A percentile compares a stretch with the other conserved stretches of the same genome.
Evolutionary conservation across 2,888 invertebrate species (phyloP).

Genomic region (Drosophila glabriapex): DNA sequence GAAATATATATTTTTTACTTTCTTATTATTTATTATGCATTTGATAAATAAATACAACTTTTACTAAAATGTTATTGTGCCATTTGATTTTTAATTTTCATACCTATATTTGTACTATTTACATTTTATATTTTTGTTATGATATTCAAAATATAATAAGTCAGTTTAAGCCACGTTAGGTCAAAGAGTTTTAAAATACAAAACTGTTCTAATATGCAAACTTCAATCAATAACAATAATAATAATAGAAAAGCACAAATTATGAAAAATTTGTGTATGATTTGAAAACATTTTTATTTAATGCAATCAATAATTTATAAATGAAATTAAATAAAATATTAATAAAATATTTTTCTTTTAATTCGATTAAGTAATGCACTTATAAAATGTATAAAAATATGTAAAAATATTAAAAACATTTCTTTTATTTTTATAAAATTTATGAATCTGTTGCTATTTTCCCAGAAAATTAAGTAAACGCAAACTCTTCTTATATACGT

Average conservation of each 20-base stretch:
- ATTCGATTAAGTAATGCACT: background rate
- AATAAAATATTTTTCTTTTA: background rate
- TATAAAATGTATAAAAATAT: background rate
- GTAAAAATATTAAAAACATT: background rate
- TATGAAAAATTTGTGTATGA: background rate
- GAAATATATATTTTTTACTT: background rate
- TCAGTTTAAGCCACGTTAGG: accelerated
- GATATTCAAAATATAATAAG: background rate
- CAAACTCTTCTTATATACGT: background rate
- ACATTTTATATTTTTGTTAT: background rate
- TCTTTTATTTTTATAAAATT: background rate
- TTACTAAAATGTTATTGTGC: background rate
- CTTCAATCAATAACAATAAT: too few species aligned
- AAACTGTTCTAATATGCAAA: background rate
- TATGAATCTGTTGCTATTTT: background rate
- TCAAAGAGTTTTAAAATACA: background rate
- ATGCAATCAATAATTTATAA: background rate
- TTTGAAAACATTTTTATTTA: background rate
- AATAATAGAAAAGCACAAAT: background rate
- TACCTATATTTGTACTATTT: background rate
- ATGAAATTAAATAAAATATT: background rate
- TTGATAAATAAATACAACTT: background rate
- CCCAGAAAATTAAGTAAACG: background rate
- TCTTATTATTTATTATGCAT: too few species aligned
- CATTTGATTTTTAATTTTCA: background rate